Evolutionary conservation across 2,113 vertebrate genomes (phyloP), one percentile per base, ranked within the genome.

Genomic region (Oreotrochilus melanogaster): DNA sequence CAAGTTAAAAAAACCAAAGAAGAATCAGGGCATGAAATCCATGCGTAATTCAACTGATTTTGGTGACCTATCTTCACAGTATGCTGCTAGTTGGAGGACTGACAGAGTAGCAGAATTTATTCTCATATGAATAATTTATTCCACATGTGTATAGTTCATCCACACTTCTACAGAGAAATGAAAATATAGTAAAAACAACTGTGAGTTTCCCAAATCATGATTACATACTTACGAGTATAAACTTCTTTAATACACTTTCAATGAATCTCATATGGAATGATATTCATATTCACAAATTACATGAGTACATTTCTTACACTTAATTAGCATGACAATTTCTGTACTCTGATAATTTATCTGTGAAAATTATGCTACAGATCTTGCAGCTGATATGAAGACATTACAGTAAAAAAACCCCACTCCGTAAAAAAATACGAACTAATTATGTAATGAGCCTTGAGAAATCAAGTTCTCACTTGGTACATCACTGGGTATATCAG

Each of bases 371-470:
- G 4, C 70, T 92, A 62, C 47, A 94, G 95, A 94, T 96, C 90
- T 90, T 73, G 67, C 54, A 88, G 78, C 58, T 76, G 87, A 93
- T 95, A 91, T 48, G 71, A 89, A 95, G 89, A 89, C 66, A 91
- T 94, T 95, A 79, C 42, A 93, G 87, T 88, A 83, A 91, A 92
- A 95, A 88, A 79, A 48, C 11, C 39, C 47, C 28, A 94, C 9
- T 31, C 37, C n/a, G 71, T 62, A 74, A 93, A 91, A 93, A 91
- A 91, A 85, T 5, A 82, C 6, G 31, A 73, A 85, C 58, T 92
- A 95, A 94, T 96, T 95, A 95, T 27, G 94, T 94, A 91, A 95
- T 92, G 82, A 94, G 64, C 74, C 78, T 62, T 79, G 64, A 95
- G 81, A 95, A 95, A 94, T 89, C 85, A 86, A 25, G 62, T 66